phyloP scores from a whole-genome alignment of 1,140 invertebrate species.

The Cryptotermes secundus region DNA sequence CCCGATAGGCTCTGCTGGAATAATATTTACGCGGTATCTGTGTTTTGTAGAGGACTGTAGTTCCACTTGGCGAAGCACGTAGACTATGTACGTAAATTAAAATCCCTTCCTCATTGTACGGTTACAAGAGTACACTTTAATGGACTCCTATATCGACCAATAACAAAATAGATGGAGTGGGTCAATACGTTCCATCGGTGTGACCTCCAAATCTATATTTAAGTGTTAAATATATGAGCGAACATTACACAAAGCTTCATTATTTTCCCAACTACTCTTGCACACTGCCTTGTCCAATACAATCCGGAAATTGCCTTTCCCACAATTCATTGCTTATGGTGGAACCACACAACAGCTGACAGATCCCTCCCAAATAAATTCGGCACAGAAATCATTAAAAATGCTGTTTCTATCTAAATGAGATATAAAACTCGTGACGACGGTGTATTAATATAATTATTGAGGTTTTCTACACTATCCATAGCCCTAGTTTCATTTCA shows the following conservation, averaged over 20 bases:
- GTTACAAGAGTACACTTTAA: background rate
- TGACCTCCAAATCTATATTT: background rate
- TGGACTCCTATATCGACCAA: background rate
- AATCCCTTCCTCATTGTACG: background rate
- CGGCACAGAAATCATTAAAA: too few species aligned
- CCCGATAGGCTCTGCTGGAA: too few species aligned
- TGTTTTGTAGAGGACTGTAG: background rate
- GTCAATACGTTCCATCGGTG: background rate
- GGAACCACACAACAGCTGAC: too few species aligned
- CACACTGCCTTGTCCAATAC: background rate
- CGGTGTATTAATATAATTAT: too few species aligned
- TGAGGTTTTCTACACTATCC: too few species aligned
- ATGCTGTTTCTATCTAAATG: too few species aligned
- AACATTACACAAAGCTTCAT: background rate
- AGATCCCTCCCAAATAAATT: too few species aligned
- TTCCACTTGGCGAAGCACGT: background rate
- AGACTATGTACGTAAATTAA: background rate
- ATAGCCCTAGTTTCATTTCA: too few species aligned
- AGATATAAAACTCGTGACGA: too few species aligned
- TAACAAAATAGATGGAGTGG: background rate
- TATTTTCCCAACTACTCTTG: background rate
- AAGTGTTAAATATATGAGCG: background rate
- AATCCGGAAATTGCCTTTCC: constrained; percentile 8
- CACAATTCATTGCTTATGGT: background rate
- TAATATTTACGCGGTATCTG: background rate